Base-by-base conservation (phyloP, 2,113 vertebrate genomes). In the Thalassoma bifasciatum region DNA sequence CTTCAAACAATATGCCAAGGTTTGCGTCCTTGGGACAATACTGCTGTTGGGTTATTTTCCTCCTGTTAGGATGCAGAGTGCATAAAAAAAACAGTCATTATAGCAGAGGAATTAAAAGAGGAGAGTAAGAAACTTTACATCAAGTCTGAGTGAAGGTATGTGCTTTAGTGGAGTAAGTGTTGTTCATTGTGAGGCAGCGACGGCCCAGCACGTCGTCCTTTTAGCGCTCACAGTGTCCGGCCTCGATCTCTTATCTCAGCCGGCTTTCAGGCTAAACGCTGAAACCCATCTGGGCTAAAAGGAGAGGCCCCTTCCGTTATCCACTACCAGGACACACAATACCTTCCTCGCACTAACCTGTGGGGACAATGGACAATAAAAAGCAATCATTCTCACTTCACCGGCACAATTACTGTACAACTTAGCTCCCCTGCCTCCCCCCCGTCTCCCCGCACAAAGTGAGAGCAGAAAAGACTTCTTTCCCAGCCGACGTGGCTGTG, bases 201-300 rank as follows among this genome's bases (percentile, higher is more conserved):
- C 52, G 16, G 37, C 68, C 46, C 77, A 67, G 74, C 38, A 0
- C 62, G 63, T 50, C 1, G 26, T 73, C 74, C 63, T 64, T 73
- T 83, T 67, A 75, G 71, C 2, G 0, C 22, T 53, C 16, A 1
- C 8, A 5, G 56, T 2, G 83, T 82, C 76, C 67, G 24, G 59
- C 60, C 49, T 38, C 61, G 83, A 82, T 85, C 85, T 49, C 82
- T 92, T 92, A 93, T 94, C 89, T 91, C 75, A 92, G 81, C 87
- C 19, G 36, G 61, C 61, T 71, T 77, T 75, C 42, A 69, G 63
- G 74, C 89, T 94, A 86, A 93, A 96, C 89, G 89, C 92, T 46
- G 93, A 96, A 96, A 96, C 94, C 94, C 94, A 94, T 94, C 91
- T 95, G 95, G 93, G 94, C 93, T 94, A 88, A 89, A 30, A 92